A percentile compares a stretch with the other conserved stretches of the same genome.
Evolutionary conservation across 2,888 invertebrate genomes (phyloP).

Genomic region (Nipponacmea schrenckii): DNA sequence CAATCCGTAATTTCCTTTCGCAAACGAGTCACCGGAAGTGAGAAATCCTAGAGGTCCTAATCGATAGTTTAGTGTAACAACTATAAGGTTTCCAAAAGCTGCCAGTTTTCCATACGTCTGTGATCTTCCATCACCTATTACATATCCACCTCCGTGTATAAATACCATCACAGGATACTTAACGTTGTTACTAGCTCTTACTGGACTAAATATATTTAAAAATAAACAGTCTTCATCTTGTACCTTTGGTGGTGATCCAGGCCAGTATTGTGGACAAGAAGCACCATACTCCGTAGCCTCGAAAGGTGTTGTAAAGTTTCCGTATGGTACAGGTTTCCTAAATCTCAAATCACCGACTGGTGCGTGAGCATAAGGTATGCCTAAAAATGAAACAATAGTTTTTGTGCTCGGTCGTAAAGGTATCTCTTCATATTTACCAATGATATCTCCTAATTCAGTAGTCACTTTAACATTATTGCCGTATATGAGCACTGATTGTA

Average conservation of each 20-base stretch:
- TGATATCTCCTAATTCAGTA: constrained; percentile 14
- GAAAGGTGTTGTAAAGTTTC: neutral
- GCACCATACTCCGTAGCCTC: constrained; percentile 16
- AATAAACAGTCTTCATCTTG: constrained; percentile 44
- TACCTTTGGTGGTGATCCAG: neutral
- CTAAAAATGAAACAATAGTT: constrained; percentile 13
- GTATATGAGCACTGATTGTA: too few species aligned
- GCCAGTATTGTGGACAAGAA: constrained; percentile 17
- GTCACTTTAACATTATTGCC: constrained; percentile 2
- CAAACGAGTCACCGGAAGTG: constrained; percentile 35
- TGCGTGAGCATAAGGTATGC: constrained; percentile 27
- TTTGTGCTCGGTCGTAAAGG: neutral
- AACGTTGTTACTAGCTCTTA: neutral
- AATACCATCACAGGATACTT: constrained; percentile 38
- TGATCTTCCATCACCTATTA: constrained; percentile 38
- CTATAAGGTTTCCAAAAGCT: constrained; percentile 33
- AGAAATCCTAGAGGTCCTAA: constrained; percentile 49
- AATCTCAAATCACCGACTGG: constrained; percentile 20
- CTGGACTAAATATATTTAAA: constrained; percentile 45
- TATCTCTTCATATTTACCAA: constrained; percentile 4
- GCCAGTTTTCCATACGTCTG: constrained; percentile 39
- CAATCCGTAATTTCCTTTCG: constrained; percentile 49
- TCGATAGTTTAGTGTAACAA: constrained; percentile 47
- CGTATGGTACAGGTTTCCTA: constrained; percentile 22
- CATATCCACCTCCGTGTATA: constrained; percentile 42